Conservation (phyloP, 2,797 vertebrate genomes). For the Betta splendens region DNA sequence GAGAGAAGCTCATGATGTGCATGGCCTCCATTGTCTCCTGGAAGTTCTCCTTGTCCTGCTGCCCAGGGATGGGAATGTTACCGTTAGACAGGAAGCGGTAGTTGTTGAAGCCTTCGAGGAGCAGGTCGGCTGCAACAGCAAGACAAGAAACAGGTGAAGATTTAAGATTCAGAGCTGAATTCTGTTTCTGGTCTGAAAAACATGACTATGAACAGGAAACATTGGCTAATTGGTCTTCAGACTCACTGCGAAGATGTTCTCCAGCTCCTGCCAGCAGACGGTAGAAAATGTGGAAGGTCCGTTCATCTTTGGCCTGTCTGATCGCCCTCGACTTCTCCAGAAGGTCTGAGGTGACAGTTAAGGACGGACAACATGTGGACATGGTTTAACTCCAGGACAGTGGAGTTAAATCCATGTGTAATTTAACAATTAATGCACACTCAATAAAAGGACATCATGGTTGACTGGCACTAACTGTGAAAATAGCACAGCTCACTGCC, state of each 20-base stretch:
- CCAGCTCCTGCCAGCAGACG: slow-evolving; percentile 93
- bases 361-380: too few species aligned
- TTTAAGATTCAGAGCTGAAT: too few species aligned
- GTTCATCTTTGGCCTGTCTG: slow-evolving; percentile 96
- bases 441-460: not conserved
- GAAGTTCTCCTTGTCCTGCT: slow-evolving; percentile 98
- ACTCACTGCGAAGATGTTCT: slow-evolving; percentile 94
- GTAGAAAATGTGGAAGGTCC: slow-evolving; percentile 98
- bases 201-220: too few species aligned
- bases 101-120: slow-evolving; percentile 94
- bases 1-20: slow-evolving; percentile 97
- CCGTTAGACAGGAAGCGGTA: slow-evolving; percentile 98
- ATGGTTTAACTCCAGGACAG: too few species aligned
- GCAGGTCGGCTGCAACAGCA: slow-evolving; percentile 87
- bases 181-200: too few species aligned
- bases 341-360: slow-evolving; percentile 85
- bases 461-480: slow-evolving; percentile 14
- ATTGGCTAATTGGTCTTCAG: too few species aligned
- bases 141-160: not conserved
- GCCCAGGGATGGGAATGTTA: slow-evolving; percentile 96
- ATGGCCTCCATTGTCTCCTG: slow-evolving; percentile 99
- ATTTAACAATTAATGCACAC: not conserved
- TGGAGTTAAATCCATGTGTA: not conserved
- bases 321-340: slow-evolving; percentile 97
- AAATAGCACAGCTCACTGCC: not conserved